Conservation (phyloP, 2,113 vertebrate species). For the Myodes glareolus region DNA sequence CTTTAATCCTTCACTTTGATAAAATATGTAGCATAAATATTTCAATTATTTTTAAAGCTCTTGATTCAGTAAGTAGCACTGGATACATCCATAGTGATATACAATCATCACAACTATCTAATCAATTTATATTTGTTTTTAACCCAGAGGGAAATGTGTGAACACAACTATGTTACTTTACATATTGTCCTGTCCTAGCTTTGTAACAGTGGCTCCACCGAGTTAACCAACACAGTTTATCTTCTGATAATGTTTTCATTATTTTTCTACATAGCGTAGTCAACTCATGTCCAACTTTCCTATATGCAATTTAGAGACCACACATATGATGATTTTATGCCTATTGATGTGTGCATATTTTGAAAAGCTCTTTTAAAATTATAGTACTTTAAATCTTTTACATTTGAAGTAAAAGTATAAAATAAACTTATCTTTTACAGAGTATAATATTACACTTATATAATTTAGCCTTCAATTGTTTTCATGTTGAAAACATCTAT, state of each 20-base stretch:
- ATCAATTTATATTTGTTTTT: neutral
- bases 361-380: neutral
- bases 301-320: neutral
- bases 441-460: constrained; percentile 35
- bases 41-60: neutral
- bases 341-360: constrained; percentile 24
- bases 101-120: fast-evolving
- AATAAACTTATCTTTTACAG: neutral
- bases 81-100: neutral
- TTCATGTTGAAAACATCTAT: constrained; percentile 33
- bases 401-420: neutral
- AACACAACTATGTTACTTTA: neutral
- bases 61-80: neutral
- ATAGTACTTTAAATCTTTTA: neutral
- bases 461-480: constrained; percentile 58
- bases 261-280: neutral
- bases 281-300: neutral
- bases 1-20: neutral
- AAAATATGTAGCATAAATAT: neutral
- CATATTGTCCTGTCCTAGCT: fast-evolving
- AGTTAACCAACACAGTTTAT: neutral
- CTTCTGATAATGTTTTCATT: neutral
- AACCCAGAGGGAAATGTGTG: neutral
- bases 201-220: neutral
- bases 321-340: neutral